phyloP scores from a whole-genome alignment of 2,797 vertebrate genomes.

The Myripristis jacobus region DNA sequence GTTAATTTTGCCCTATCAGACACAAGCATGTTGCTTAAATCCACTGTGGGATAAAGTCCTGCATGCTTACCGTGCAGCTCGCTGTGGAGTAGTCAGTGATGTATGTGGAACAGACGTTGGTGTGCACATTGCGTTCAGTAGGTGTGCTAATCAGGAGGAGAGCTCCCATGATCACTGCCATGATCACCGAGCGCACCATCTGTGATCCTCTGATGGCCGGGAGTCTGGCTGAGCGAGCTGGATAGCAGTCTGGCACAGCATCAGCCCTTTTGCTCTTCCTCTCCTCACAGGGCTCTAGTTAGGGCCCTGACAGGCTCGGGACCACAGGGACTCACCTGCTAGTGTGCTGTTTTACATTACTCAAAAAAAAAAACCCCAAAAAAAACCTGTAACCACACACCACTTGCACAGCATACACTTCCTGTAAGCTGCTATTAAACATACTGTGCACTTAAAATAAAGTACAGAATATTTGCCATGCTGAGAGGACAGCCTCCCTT shows the following conservation, averaged over 20 bases:
- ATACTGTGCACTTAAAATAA: constrained; percentile 18
- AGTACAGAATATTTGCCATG: constrained; percentile 14
- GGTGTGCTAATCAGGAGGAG: constrained; percentile 79
- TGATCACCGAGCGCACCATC: constrained; percentile 80
- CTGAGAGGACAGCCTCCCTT: not conserved
- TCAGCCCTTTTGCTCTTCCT: constrained; percentile 23
- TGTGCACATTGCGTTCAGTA: constrained; percentile 73
- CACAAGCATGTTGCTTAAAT: not conserved
- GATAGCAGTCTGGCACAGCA: constrained; percentile 52
- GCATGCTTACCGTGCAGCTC: constrained; percentile 13
- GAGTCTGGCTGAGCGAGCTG: constrained; percentile 64
- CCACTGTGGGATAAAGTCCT: constrained; percentile 5
- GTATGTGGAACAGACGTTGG: constrained; percentile 72
- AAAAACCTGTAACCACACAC: constrained; percentile 56
- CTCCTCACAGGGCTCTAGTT: constrained; percentile 28
- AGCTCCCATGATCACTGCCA: constrained; percentile 75
- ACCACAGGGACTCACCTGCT: constrained; percentile 4
- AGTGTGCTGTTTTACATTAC: constrained; percentile 10
- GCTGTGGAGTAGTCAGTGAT: constrained; percentile 44
- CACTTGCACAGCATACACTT: constrained; percentile 19
- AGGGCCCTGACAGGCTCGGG: constrained; percentile 5
- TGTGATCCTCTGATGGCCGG: constrained; percentile 71
- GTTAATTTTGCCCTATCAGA: not conserved
- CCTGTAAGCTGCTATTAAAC: constrained; percentile 22
- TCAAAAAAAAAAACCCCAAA: no score